Evolutionary conservation across 2,888 invertebrate genomes (phyloP), one percentile per base, ranked within the genome.

Genomic region (Torymus tubicola): DNA sequence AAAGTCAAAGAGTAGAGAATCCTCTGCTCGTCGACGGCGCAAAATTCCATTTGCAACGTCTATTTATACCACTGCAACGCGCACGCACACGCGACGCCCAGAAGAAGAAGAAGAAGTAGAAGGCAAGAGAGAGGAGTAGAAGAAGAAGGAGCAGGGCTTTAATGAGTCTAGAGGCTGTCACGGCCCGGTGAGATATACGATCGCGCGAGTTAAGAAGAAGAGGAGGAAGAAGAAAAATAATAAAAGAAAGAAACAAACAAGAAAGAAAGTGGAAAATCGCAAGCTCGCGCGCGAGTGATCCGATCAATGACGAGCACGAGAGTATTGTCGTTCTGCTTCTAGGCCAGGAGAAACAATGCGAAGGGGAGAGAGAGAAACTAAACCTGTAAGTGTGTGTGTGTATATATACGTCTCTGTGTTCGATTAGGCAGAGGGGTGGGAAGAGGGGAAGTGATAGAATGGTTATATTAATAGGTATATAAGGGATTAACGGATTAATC

Each of bases 141-240:
- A 16, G 52, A 12, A 16, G 65, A 12, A 52, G 65, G n/a, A 5
- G 65, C 85, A 86, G 84, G 85, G 85, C 88, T 89, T 81, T 90
- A 90, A 90, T 87, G 90, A 89, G 89, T 89, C 89, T 88, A 89
- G 88, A 86, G 87, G 87, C 88, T 88, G 89, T 88, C 87, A 86
- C 85, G 83, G 82, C 82, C 84, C 85, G n/a, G 86, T 86, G 87
- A 89, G 88, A 87, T 88, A 88, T 88, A 87, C 87, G 87, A 87
- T 81, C 83, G 8, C 65, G 57, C 16, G 61, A 16, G 52, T 14
- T 10, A 31, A 10, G 73, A 16, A 53, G 31, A 24, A 50, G 14
- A 24, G 52, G 71, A 57, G 72, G 70, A 76, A 61, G 67, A 75
- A 71, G 65, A 2, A 21, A 42, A 69, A 50, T 2, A 4, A 16